Evolutionary conservation across 2,113 vertebrate genomes (phyloP), one percentile per base, ranked within the genome.

Genomic region (Microcebus jonahi): DNA sequence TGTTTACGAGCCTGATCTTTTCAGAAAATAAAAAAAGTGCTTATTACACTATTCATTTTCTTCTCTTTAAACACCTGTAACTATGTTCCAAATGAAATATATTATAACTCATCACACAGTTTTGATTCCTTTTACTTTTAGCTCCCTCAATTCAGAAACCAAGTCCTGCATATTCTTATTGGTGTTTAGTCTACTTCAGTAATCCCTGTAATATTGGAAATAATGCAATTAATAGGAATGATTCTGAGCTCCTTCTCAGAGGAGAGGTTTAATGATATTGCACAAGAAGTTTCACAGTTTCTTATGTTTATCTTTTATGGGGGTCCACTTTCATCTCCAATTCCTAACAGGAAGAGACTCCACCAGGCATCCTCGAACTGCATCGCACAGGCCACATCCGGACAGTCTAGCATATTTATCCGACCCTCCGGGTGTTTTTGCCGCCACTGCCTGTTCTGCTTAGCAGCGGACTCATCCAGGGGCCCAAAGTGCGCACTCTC

Each of bases 331-430:
- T 91, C 82, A 92, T 79, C 36, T 83, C 88, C 63, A 45, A 82
- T 94, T 91, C n/a, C 87, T 96, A 95, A 97, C 57, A 94, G 57
- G 53, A 89, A 96, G 42, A 80, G 82, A 95, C 65, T 95, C n/a
- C 45, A 45, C 45, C 45, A 45, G 45, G 45, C 45, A 45, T 45
- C 45, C 45, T 45, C 8, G 45, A 45, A 45, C 45, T 45, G 45
- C 45, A 45, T 8, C 8, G 6, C 45, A 8, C 45, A 45, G 8
- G 45, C 45, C 45, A 45, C 8, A 45, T 45, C 7, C 8, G 45
- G 45, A 8, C 45, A 7, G 8, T 45, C 45, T 45, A 45, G 45
- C 45, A 45, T 8, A 45, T 45, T 45, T 45, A 45, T 45, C 45
- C 7, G 45, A 1, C 45, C 45, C 45, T 42, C 8, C 6, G 8